Evolutionary conservation across 2,113 vertebrate species (phyloP).

Genomic region (Protobothrops mucrosquamatus): DNA sequence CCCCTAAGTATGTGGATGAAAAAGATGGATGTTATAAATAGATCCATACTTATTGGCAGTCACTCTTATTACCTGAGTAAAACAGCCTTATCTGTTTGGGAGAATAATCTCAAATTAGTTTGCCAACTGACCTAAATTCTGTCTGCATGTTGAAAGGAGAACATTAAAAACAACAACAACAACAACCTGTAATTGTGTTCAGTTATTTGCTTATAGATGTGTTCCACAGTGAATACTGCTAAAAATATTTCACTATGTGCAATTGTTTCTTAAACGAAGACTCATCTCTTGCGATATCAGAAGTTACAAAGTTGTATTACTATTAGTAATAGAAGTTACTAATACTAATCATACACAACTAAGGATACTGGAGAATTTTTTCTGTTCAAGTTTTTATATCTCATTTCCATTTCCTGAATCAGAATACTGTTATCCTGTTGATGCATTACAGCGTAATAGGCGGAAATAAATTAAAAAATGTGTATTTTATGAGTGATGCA

Average conservation of each 20-base stretch:
- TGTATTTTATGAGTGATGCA: neutral
- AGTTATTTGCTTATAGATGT: neutral
- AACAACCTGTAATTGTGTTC: neutral
- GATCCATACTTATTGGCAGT: constrained; percentile 18
- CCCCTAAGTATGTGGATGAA: constrained; percentile 30
- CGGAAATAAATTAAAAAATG: neutral
- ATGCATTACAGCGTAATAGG: neutral
- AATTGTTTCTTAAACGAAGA: neutral
- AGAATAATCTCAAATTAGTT: neutral
- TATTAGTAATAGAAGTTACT: neutral
- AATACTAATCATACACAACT: neutral
- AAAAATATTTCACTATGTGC: neutral
- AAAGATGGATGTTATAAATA: constrained; percentile 40
- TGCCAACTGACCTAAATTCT: neutral
- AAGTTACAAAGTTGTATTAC: neutral
- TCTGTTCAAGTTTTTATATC: neutral
- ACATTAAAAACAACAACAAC: neutral
- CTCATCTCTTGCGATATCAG: neutral
- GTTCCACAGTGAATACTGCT: neutral
- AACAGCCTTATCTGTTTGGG: neutral
- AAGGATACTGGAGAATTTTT: neutral
- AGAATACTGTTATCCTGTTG: neutral
- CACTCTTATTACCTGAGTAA: neutral
- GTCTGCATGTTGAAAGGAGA: neutral
- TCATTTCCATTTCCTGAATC: neutral